These are phyloP conservation scores for Leguminivora glycinivorella DNA, from an alignment of 1,140 invertebrate species.

Conservation along the genomic window DNA sequence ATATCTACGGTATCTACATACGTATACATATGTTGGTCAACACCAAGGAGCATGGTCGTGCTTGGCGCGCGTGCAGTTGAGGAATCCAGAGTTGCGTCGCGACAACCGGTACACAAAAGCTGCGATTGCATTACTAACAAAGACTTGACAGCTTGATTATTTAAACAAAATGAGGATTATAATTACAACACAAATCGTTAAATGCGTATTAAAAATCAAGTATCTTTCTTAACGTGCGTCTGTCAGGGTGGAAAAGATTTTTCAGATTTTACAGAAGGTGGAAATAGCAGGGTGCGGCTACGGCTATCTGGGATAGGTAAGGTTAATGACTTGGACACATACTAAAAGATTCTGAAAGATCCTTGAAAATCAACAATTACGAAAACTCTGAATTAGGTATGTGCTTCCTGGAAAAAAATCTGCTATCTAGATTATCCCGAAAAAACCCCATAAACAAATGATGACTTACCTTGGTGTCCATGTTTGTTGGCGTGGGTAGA, in stretches of 20 bases:
- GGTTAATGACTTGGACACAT: too few relatives aligned
- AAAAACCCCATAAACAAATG: constrained; percentile 17
- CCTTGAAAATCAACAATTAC: background rate
- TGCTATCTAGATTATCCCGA: background rate
- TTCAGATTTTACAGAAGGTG: too few relatives aligned
- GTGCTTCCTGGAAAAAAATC: background rate
- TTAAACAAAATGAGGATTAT: background rate
- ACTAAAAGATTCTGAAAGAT: background rate
- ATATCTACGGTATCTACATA: too few relatives aligned
- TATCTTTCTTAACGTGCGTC: too few relatives aligned
- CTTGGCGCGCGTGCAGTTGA: background rate
- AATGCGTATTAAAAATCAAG: background rate
- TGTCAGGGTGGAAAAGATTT: background rate
- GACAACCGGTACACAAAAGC: constrained; percentile 27
- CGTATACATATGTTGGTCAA: constrained; percentile 14
- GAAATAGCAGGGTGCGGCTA: background rate
- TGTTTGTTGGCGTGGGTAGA: constrained; percentile 63
- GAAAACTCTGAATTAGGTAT: too few relatives aligned
- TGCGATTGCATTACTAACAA: constrained; percentile 1
- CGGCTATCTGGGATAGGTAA: too few relatives aligned
- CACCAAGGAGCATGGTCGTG: background rate
- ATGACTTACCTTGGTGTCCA: constrained; percentile 69
- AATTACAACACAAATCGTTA: background rate
- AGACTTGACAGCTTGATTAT: constrained; percentile 3
- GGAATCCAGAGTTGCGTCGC: background rate